These are phyloP conservation scores for Ceyx margarethae DNA, from an alignment of 2,113 vertebrate species.

Conservation along the genomic window DNA sequence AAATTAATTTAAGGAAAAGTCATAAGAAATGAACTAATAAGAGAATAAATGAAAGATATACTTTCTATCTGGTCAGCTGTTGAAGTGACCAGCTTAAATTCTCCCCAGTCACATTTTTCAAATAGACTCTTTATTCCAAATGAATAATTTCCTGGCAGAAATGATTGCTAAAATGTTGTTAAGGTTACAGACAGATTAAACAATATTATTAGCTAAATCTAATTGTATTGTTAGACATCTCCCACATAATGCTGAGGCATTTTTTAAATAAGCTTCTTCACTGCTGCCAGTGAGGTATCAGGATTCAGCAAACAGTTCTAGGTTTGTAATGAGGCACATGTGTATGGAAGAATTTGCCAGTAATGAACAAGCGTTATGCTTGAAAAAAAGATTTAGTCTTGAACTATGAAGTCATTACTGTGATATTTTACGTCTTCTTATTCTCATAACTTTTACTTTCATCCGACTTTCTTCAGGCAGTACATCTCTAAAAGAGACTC, in stretches of 20 bases:
- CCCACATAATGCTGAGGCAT: neutral
- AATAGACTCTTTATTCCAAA: conserved; percentile 9
- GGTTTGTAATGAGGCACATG: neutral
- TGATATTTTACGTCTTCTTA: neutral
- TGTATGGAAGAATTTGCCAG: neutral
- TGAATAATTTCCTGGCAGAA: neutral
- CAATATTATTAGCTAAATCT: neutral
- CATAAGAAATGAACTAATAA: neutral
- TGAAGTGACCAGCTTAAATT: neutral
- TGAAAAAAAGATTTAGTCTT: neutral
- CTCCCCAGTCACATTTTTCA: neutral
- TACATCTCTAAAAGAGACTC: neutral
- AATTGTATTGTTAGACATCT: neutral
- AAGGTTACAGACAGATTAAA: conserved; percentile 8
- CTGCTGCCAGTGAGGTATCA: neutral
- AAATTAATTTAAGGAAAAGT: neutral
- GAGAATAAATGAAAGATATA: neutral
- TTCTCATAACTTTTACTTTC: neutral
- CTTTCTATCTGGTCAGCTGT: neutral
- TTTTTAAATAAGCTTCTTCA: neutral
- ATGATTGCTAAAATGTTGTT: neutral
- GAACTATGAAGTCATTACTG: neutral
- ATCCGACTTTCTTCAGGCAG: neutral
- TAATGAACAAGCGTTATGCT: neutral
- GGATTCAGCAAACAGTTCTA: neutral